Base-by-base conservation (phyloP, 2,888 invertebrate genomes). In the Cerceris ruficornis region DNA sequence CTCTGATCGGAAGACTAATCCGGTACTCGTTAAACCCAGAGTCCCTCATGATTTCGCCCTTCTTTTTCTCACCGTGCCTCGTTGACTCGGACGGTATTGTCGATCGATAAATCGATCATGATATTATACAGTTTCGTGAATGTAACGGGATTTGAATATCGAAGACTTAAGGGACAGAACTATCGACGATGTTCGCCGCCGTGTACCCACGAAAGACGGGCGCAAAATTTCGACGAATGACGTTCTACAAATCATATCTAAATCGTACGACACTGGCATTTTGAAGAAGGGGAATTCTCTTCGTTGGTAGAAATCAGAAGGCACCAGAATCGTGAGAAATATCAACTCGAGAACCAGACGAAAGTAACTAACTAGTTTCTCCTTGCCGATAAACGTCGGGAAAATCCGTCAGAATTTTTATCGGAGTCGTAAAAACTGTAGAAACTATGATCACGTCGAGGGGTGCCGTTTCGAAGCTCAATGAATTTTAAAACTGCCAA, bases 1-100 rank as follows among this genome's bases (percentile, higher is more conserved):
- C 69, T 68, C 62, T 58, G 66, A 75, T 59, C 59, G 69, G 76
- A 70, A 69, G 70, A 70, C 59, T 54, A 72, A 9, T 52, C 64
- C 14, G 59, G 9, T 6, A 13, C 62, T 76, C 65, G 72, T 77
- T 79, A 69, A 66, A 41, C 49, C 62, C 46, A 59, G 52, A 54
- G 54, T 5, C 54, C 17, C 9, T 52, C 43, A 8, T 7, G 41
- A 28, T 28, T 17, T 41, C 28, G 11, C 58, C 9, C 61, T 50
- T 65, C 49, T 42, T 59, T 64, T 61, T 69, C 52, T 7, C 17
- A 6, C 11, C 8, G 7, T 8, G 39, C 39, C 14, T 49, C 7
- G 28, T 7, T 7, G 54, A 50, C 58, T 64, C 70, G 64, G 64
- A 65, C 58, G 11, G 11, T 14, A 50, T 59, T 39, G 49, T 46